These are phyloP conservation scores for Sylvilagus floridanus DNA, from an alignment of 2,797 vertebrate genomes.

Conservation along the genomic window DNA sequence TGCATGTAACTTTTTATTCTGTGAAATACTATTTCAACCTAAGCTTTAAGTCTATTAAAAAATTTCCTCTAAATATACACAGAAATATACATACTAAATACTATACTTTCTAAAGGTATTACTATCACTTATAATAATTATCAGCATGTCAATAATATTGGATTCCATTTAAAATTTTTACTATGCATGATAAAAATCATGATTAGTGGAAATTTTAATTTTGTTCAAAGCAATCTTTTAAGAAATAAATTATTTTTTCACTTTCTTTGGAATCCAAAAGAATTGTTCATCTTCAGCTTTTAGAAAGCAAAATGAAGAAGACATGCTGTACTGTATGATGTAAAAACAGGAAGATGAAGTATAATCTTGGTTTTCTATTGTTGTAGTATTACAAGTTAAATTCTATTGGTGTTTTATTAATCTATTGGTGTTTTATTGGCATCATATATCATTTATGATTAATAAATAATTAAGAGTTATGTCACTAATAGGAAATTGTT, in stretches of 20 bases:
- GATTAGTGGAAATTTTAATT: not conserved
- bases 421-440: not conserved
- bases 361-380: not conserved
- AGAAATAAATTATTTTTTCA: not conserved
- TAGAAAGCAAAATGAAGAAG: slow-evolving; percentile 54
- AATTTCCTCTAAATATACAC: not conserved
- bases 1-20: not conserved
- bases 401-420: not conserved
- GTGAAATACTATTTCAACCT: not conserved
- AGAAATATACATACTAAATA: not conserved
- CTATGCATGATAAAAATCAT: not conserved
- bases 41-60: not conserved
- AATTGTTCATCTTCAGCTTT: not conserved
- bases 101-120: not conserved
- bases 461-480: slow-evolving; percentile 38
- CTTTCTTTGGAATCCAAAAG: not conserved
- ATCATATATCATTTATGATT: not conserved
- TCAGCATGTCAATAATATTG: not conserved
- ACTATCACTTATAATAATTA: not conserved
- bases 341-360: not conserved
- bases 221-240: slow-evolving; percentile 14
- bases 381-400: not conserved
- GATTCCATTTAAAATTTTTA: not conserved
- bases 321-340: not conserved
- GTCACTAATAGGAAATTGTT: not conserved